Evolutionary conservation across 2,888 invertebrate genomes (phyloP).

Genomic region (Temnothorax unifasciatus): DNA sequence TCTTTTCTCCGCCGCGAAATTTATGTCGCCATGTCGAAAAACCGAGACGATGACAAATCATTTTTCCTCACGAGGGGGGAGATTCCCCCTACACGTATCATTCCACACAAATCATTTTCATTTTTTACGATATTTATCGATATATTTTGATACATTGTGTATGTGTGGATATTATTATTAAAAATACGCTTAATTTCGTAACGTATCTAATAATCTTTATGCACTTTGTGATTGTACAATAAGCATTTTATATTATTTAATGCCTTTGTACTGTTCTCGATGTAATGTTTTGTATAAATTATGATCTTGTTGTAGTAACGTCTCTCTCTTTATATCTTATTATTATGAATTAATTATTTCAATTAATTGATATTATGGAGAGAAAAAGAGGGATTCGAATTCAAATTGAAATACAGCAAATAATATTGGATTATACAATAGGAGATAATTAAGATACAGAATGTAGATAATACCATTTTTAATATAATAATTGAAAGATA

Average conservation of each 20-base stretch:
- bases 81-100: not conserved
- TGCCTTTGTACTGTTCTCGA: not conserved
- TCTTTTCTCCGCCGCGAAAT: conserved; percentile 38
- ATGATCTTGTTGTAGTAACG: not conserved
- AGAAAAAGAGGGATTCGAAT: not conserved
- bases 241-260: not conserved
- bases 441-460: conserved; percentile 1
- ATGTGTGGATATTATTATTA: not conserved
- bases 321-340: not conserved
- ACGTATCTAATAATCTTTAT: not conserved
- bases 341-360: conserved; percentile 17
- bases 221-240: not conserved
- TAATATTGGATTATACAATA: not conserved
- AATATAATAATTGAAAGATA: not conserved
- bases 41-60: conserved; percentile 60
- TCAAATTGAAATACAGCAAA: not conserved
- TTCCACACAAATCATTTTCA: conserved; percentile 19
- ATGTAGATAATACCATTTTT: not conserved
- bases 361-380: conserved; percentile 14
- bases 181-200: not conserved
- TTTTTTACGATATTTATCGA: conserved; percentile 22
- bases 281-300: conserved; percentile 2
- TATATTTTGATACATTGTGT: conserved; percentile 14
- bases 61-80: conserved; percentile 2
- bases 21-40: conserved; percentile 62